Base-by-base conservation (phyloP, 2,888 invertebrate genomes). In the Apamea anceps region DNA sequence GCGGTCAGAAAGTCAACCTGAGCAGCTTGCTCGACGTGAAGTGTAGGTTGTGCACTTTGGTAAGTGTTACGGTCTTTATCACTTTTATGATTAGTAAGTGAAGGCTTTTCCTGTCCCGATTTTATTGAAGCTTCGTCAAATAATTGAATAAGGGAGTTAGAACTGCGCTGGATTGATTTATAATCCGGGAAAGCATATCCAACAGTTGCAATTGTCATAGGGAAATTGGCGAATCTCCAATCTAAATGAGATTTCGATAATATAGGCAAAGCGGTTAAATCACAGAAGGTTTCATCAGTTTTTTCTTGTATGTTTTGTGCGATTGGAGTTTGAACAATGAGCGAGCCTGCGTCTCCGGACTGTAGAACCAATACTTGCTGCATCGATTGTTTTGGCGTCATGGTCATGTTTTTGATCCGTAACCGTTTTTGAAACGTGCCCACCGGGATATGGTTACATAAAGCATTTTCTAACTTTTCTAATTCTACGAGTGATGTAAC, bases 201-300 rank as follows among this genome's bases (percentile, higher is more conserved):
- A 28, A 96, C 93, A 1, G 96, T 95, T 45, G 96, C 88, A 75
- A 95, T 91, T 87, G 95, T 94, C 88, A 94, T 85, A 15, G 96
- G 96, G 72, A 95, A 90, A 42, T 90, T 90, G 21, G 91, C 63
- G 57, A 93, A 93, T 63, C 84, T 91, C 91, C 92, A 94, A 85
- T 94, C 90, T 42, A 94, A 85, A 70, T 90, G 88, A 28, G 92
- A 80, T 72, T 92, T 93, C 3, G 94, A 90, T n/a, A 94, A 75
- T 10, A 88, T 79, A 37, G 93, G 89, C 54, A 93, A 80, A 60
- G 88, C 76, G 73, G 90, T 90, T 0, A 94, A 65, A 77, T 94
- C 91, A 21, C 90, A 54, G 57, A 92, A 80, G 5, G 80, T 90
- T 4, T 92, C 88, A 8, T 85, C 73, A 77, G 88, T 87, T 25